Conservation (phyloP, 1,140 invertebrate species). For the Anadara kagoshimensis region DNA sequence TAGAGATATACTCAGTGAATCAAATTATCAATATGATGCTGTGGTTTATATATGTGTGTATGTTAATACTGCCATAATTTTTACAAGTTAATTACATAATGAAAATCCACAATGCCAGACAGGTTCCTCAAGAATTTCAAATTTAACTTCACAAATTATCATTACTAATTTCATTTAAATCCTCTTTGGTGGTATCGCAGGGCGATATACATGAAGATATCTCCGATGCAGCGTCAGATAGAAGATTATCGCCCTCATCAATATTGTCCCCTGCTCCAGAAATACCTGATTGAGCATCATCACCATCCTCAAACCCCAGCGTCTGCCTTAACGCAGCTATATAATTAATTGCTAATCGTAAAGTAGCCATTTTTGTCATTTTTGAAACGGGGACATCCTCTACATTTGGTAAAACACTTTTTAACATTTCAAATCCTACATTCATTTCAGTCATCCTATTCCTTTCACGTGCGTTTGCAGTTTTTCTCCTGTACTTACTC, state of each 20-base stretch:
- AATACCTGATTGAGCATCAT: conserved; percentile 39
- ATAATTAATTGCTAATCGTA: conserved; percentile 91
- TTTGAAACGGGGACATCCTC: conserved; percentile 77
- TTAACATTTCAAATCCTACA: conserved; percentile 86
- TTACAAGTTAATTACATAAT: too few species aligned
- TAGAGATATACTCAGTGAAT: too few species aligned
- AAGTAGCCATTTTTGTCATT: conserved; percentile 90
- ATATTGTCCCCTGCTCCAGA: conserved; percentile 17
- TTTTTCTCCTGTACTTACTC: conserved; percentile 91
- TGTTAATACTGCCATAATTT: too few species aligned
- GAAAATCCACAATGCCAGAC: too few species aligned
- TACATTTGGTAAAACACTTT: conserved; percentile 82
- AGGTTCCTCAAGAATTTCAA: too few species aligned
- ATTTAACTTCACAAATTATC: too few species aligned
- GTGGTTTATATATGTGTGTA: too few species aligned
- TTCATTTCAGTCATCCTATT: conserved; percentile 92
- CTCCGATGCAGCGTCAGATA: conserved; percentile 8
- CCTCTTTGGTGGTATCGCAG: too few species aligned
- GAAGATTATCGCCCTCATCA: neutral
- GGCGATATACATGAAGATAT: too few species aligned
- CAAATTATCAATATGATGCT: too few species aligned
- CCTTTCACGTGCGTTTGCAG: conserved; percentile 90
- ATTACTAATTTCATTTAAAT: too few species aligned
- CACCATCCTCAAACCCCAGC: conserved; percentile 65
- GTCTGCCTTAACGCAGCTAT: conserved; percentile 81